Conservation (phyloP, 1,140 invertebrate species). For the Orussus abietinus region DNA sequence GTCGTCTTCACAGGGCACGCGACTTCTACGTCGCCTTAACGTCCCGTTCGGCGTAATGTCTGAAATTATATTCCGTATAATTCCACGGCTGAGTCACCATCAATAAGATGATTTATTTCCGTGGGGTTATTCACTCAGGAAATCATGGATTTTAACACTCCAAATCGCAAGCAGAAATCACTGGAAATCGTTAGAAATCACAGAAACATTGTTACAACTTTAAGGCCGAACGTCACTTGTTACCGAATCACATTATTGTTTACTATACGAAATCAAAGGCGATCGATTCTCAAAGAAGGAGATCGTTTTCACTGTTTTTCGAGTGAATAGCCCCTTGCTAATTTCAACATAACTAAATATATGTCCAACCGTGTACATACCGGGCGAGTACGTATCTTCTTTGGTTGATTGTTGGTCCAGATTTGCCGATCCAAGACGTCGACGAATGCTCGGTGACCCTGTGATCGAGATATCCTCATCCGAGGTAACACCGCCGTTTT, state of each 20-base stretch:
- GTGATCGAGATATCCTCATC: constrained; percentile 63
- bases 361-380: constrained; percentile 39
- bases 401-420: constrained; percentile 52
- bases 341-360: constrained; percentile 7
- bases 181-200: too few relatives aligned
- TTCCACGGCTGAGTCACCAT: too few relatives aligned
- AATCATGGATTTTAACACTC: too few relatives aligned
- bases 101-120: too few relatives aligned
- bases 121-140: too few relatives aligned
- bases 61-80: constrained; percentile 45
- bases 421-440: constrained; percentile 61
- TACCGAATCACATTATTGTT: too few relatives aligned
- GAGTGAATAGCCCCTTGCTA: neutral
- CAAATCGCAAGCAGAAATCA: too few relatives aligned
- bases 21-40: constrained; percentile 71
- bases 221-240: too few relatives aligned
- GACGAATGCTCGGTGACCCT: constrained; percentile 65
- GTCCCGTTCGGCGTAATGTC: constrained; percentile 88
- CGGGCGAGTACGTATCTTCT: constrained; percentile 70
- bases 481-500: constrained; percentile 55
- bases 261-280: too few relatives aligned
- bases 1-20: constrained; percentile 79
- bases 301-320: too few relatives aligned
- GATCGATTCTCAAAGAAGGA: too few relatives aligned
- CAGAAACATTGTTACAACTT: too few relatives aligned